Conservation (phyloP, 2,113 vertebrate genomes). For the Paracanthobrama guichenoti region DNA sequence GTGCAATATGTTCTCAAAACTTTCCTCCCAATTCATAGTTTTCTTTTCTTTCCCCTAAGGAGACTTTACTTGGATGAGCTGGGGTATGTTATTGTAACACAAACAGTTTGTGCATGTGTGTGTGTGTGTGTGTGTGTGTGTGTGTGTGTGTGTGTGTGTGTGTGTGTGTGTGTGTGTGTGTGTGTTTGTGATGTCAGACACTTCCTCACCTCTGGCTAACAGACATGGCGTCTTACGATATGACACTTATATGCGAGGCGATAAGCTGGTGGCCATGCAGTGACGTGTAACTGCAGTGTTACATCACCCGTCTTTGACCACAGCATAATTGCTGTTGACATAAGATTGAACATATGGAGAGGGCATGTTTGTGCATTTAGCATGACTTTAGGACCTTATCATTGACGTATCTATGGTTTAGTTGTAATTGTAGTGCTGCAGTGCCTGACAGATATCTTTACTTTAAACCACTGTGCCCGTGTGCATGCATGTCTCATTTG, state of each 20-base stretch:
- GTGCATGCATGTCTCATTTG: neutral
- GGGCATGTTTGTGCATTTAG: constrained; percentile 24
- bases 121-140: too few relatives aligned
- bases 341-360: constrained; percentile 28
- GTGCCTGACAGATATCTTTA: neutral
- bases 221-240: constrained; percentile 12
- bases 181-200: neutral
- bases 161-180: constrained; percentile 34
- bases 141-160: constrained; percentile 14
- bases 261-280: constrained; percentile 4
- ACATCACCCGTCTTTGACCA: neutral
- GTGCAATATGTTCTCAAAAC: neutral
- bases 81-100: constrained; percentile 67
- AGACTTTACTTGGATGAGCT: constrained; percentile 66
- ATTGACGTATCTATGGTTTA: constrained; percentile 26
- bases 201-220: constrained; percentile 21
- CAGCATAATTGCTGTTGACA: constrained; percentile 12
- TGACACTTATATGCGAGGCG: neutral
- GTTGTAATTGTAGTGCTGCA: constrained; percentile 10
- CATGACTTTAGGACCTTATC: constrained; percentile 11
- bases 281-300: constrained; percentile 23
- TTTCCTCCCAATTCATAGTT: neutral
- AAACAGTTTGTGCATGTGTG: neutral
- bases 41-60: constrained; percentile 63
- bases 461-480: neutral